Conservation (phyloP, 1,140 invertebrate species). For the Telenomus remus region DNA sequence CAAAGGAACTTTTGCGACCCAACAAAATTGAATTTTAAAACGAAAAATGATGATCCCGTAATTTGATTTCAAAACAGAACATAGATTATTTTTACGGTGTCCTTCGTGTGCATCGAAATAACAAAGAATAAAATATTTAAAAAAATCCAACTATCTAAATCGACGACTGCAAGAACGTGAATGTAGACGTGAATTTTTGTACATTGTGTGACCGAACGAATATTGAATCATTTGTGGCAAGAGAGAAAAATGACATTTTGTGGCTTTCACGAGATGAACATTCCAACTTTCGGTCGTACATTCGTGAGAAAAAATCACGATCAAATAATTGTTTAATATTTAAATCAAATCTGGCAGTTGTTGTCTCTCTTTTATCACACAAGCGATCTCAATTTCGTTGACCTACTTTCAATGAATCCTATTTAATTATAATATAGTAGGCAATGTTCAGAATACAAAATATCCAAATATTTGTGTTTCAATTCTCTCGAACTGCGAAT, state of each 20-base stretch:
- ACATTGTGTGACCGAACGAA: conserved; percentile 25
- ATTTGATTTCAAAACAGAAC: not conserved
- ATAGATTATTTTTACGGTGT: conserved; percentile 7
- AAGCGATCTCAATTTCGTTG: conserved; percentile 45
- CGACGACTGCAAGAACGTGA: conserved; percentile 34
- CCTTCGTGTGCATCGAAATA: conserved; percentile 26
- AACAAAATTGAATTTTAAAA: not conserved
- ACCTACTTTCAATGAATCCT: conserved; percentile 41
- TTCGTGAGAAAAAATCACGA: conserved; percentile 10
- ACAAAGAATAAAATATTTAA: not conserved
- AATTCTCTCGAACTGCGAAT: too few species aligned
- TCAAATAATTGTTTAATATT: too few species aligned
- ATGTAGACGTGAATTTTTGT: conserved; percentile 45
- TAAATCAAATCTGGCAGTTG: conserved; percentile 50
- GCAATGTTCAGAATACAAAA: too few species aligned
- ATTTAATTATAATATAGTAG: conserved; percentile 44
- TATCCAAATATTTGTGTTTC: too few species aligned
- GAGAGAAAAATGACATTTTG: conserved; percentile 16
- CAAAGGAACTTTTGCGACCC: conserved; percentile 25
- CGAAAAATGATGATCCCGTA: not conserved
- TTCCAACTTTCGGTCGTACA: not conserved
- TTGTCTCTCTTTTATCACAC: conserved; percentile 39
- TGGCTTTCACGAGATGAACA: not conserved
- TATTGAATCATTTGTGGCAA: conserved; percentile 30
- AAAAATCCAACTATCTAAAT: conserved; percentile 31